These are phyloP conservation scores for Chelonia mydas DNA, from an alignment of 2,797 vertebrate species.

Conservation along the genomic window DNA sequence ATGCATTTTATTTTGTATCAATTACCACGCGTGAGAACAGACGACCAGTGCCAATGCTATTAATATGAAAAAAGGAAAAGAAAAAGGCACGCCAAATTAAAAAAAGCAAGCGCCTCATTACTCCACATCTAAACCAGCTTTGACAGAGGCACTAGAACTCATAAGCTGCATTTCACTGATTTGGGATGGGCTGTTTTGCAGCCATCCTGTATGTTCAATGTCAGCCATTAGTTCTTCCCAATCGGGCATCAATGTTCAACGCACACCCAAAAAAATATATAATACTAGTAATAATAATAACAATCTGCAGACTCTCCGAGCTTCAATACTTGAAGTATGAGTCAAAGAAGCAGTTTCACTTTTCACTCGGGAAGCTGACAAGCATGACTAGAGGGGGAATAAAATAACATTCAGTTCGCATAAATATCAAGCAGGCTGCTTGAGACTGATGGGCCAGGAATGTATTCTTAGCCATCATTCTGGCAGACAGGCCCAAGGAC, in stretches of 20 bases:
- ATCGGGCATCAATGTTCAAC: slow-evolving; percentile 78
- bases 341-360: slow-evolving; percentile 83
- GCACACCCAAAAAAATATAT: slow-evolving; percentile 77
- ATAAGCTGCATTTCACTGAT: not conserved
- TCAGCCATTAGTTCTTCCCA: slow-evolving; percentile 82
- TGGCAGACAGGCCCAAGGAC: slow-evolving; percentile 96
- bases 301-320: slow-evolving; percentile 77
- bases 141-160: slow-evolving; percentile 54
- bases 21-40: slow-evolving; percentile 65
- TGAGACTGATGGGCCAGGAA: slow-evolving; percentile 87
- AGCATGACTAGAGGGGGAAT: slow-evolving; percentile 95
- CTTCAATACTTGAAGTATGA: slow-evolving; percentile 75
- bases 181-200: slow-evolving; percentile 56
- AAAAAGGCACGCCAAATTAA: slow-evolving; percentile 56
- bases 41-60: not conserved
- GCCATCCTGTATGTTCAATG: slow-evolving; percentile 59
- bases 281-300: slow-evolving; percentile 76
- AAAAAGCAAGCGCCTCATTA: slow-evolving; percentile 68
- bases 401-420: slow-evolving; percentile 97
- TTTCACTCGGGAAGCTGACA: slow-evolving; percentile 88
- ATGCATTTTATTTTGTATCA: slow-evolving; percentile 74
- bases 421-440: slow-evolving; percentile 91
- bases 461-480: slow-evolving; percentile 84
- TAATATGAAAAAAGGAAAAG: not conserved
- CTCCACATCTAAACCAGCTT: slow-evolving; percentile 53